Evolutionary conservation across 2,797 vertebrate genomes (phyloP), one percentile per base, ranked within the genome.

Genomic region (Chelon auratus): DNA sequence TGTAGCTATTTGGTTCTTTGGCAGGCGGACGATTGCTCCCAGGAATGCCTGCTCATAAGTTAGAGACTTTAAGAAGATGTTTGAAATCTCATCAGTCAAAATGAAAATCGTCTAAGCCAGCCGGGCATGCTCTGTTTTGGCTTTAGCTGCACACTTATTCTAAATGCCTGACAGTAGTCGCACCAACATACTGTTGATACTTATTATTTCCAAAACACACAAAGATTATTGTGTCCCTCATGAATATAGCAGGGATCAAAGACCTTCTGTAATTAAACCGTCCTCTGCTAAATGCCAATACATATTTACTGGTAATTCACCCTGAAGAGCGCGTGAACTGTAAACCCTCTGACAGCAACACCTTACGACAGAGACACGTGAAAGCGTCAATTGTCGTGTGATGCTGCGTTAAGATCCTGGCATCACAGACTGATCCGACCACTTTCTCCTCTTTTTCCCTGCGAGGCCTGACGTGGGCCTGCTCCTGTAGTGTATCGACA

Each of bases 161-260:
- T 47, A 20, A 75, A 52, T 40, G 48, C 22, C 30, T 40, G 56
- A 64, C 20, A 24, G n/a, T 40, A 52, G 61, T 81, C 70, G 50
- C 70, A 80, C 48, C 57, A 61, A 62, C 52, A 70, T 42, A 56
- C 15, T 82, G 77, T 76, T 68, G 62, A 82, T 78, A 73, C 69
- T 68, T 55, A 66, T 61, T 87, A 84, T 90, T 84, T 90, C 68
- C 81, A 82, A 83, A 90, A 89, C 83, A 89, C n/a, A 24, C 22
- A 3, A 20, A 37, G n/a, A 74, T 65, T 43, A 63, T 18, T 57
- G 33, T 45, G 24, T 61, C 53, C 52, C 40, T 64, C 55, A 75
- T 78, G 53, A 39, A 26, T 68, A 55, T 2, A 58, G n/a, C 39
- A 51, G 13, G 24, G 9, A 82, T 87, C 67, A 84, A 89, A 84